Conservation (phyloP, 2,113 vertebrate species). For the Alexandromys fortis region DNA sequence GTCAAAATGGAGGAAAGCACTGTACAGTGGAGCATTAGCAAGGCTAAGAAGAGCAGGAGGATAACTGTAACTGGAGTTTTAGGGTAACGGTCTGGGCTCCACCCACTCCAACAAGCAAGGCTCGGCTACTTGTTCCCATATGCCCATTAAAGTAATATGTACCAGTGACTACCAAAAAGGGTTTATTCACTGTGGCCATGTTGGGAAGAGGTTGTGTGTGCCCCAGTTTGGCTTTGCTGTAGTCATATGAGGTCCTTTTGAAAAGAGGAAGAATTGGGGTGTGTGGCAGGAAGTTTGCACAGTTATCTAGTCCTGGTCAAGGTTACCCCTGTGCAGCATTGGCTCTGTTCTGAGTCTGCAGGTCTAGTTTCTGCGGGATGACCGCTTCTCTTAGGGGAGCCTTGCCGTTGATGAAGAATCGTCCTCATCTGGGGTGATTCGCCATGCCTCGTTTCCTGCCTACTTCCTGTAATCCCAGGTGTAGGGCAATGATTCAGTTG, state of each 20-base stretch:
- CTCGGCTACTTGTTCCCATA: too few species aligned
- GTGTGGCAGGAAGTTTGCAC: neutral
- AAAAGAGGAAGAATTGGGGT: neutral
- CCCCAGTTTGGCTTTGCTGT: neutral
- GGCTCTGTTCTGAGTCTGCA: neutral
- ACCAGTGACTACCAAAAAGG: neutral
- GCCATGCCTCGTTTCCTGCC: neutral
- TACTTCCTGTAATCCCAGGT: neutral
- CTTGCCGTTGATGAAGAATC: neutral
- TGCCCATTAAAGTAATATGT: neutral
- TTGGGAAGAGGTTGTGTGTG: neutral
- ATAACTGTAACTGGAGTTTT: neutral
- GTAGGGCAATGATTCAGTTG: neutral
- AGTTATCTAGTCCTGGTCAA: neutral
- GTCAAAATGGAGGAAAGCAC: neutral
- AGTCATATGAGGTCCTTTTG: neutral
- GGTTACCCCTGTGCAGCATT: neutral
- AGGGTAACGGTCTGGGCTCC: neutral
- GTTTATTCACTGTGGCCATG: neutral
- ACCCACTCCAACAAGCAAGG: neutral
- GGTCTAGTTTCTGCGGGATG: neutral
- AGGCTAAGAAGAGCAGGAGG: neutral
- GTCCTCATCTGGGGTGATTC: neutral
- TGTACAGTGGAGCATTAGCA: too few species aligned
- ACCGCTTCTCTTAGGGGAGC: neutral